Conservation (phyloP, 2,797 vertebrate species). For the Gymnoscopelus microlampas region DNA sequence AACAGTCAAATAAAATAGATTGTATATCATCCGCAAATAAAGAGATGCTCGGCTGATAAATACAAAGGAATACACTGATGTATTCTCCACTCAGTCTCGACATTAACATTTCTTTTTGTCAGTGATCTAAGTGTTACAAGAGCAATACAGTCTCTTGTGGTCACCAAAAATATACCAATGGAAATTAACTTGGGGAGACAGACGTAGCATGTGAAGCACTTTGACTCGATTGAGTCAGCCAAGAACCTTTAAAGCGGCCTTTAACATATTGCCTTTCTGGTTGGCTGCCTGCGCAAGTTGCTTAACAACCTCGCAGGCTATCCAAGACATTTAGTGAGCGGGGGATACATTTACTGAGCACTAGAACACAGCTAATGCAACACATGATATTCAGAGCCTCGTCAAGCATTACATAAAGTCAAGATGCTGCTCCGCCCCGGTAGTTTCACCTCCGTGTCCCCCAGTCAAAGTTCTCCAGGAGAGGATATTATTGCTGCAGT, state of each 20-base stretch:
- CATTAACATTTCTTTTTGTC: slow-evolving; percentile 31
- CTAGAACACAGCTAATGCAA: slow-evolving; percentile 37
- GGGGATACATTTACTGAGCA: slow-evolving; percentile 47
- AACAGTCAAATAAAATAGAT: slow-evolving; percentile 59
- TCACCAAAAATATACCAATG: slow-evolving; percentile 38
- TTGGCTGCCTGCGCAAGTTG: slow-evolving; percentile 48
- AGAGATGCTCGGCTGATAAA: slow-evolving; percentile 46
- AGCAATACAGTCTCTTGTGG: slow-evolving; percentile 37
- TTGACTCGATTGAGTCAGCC: slow-evolving; percentile 35
- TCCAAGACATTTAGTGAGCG: slow-evolving; percentile 50
- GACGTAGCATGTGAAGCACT: slow-evolving; percentile 56
- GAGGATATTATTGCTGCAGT: slow-evolving; percentile 64
- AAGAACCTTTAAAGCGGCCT: slow-evolving; percentile 51
- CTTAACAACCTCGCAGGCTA: slow-evolving; percentile 40
- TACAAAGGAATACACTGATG: slow-evolving; percentile 6
- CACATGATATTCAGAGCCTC: slow-evolving; percentile 44
- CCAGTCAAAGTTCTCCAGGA: slow-evolving; percentile 54
- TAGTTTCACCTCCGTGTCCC: slow-evolving; percentile 50
- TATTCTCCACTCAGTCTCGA: too few species aligned
- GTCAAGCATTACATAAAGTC: slow-evolving; percentile 46
- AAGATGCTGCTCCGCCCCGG: slow-evolving; percentile 27
- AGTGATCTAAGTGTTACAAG: slow-evolving; percentile 36
- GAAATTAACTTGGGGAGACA: slow-evolving; percentile 67
- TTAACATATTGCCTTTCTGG: slow-evolving; percentile 64
- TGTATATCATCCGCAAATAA: slow-evolving; percentile 60